Percentiles rank a stretch among this genome's conserved stretches.
These are phyloP conservation scores for Sminthurides aquaticus DNA, from an alignment of 2,888 invertebrate genomes.

Conservation along the genomic window DNA sequence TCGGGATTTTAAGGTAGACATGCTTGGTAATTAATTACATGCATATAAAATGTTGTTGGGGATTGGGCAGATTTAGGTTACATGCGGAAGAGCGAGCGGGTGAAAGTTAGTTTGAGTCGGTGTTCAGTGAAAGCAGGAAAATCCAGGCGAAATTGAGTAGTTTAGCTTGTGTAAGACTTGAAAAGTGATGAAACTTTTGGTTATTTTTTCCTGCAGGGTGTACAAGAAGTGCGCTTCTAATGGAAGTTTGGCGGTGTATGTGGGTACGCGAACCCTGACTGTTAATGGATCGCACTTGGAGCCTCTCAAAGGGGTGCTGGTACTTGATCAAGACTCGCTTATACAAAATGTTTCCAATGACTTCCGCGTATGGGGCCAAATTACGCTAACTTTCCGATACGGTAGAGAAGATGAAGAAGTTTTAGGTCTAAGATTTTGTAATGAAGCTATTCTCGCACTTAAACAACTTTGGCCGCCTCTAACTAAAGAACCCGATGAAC, in stretches of 20 bases:
- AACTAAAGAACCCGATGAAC: conserved; percentile 13
- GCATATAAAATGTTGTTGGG: too few relatives aligned
- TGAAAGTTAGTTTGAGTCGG: too few relatives aligned
- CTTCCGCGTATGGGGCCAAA: conserved; percentile 43
- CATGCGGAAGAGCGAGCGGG: too few relatives aligned
- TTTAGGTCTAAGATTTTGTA: conserved; percentile 95
- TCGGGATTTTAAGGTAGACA: too few relatives aligned
- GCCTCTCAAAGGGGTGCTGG: conserved; percentile 79
- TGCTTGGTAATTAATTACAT: too few relatives aligned
- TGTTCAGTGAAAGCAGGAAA: not conserved
- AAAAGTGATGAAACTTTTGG: not conserved
- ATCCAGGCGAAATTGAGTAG: not conserved
- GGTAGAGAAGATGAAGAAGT: conserved; percentile 97
- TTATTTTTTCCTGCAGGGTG: too few relatives aligned
- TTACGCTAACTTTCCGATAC: conserved; percentile 79
- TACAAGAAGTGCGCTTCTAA: conserved; percentile 83
- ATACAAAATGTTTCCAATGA: conserved; percentile 44
- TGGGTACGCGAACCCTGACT: conserved; percentile 71
- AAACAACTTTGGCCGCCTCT: conserved; percentile 73
- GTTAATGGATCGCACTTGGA: conserved; percentile 67
- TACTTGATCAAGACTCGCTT: conserved; percentile 80
- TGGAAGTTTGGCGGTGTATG: conserved; percentile 72
- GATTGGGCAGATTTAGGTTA: too few relatives aligned
- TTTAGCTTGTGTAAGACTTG: not conserved
- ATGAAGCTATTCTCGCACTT: conserved; percentile 89